Percentiles rank a stretch among this genome's conserved stretches.
Evolutionary conservation across 1,140 invertebrate species (phyloP).

Genomic region (Phymorhynchus buccinoides): DNA sequence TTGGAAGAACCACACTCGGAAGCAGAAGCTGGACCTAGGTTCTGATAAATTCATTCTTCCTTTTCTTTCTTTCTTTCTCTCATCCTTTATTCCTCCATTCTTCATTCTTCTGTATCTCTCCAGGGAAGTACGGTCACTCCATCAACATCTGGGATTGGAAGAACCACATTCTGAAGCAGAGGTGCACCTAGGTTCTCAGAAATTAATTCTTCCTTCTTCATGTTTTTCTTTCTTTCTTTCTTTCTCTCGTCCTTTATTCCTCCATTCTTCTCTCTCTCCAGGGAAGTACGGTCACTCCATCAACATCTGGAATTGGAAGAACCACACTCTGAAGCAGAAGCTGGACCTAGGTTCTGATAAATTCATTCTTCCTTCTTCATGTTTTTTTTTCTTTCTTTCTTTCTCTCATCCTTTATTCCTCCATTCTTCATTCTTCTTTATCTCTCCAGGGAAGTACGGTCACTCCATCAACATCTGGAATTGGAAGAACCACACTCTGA

Average conservation of each 20-base stretch:
- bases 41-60: too few relatives aligned
- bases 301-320: conserved; percentile 93
- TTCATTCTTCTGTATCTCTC: too few relatives aligned
- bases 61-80: too few relatives aligned
- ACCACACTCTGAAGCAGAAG: conserved; percentile 84
- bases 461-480: conserved; percentile 90
- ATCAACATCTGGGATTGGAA: conserved; percentile 95
- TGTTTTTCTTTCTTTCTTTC: too few relatives aligned
- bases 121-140: conserved; percentile 85
- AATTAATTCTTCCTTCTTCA: background rate
- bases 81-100: too few relatives aligned
- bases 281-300: conserved; percentile 87
- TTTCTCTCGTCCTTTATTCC: too few relatives aligned
- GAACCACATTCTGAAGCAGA: conserved; percentile 84
- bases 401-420: too few relatives aligned
- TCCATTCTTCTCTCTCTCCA: too few relatives aligned
- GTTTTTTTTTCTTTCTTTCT: too few relatives aligned
- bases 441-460: conserved; percentile 82
- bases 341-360: conserved; percentile 90
- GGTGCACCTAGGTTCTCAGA: conserved; percentile 86
- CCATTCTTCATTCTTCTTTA: too few relatives aligned
- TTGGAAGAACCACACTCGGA: too few relatives aligned
- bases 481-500: conserved; percentile 85
- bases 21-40: too few relatives aligned
- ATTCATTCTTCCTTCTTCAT: conserved; percentile 85